Conservation (phyloP, 1,140 invertebrate genomes). For the Penaeus chinensis region DNA sequence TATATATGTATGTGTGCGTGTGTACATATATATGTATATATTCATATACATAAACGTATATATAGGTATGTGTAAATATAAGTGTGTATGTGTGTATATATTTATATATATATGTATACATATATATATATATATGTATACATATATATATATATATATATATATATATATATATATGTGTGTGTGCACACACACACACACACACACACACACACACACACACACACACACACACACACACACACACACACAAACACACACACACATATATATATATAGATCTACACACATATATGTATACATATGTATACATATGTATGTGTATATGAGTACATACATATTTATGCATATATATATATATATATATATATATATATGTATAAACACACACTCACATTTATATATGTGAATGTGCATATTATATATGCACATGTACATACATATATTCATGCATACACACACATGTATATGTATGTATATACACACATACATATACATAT, state of each 20-base stretch:
- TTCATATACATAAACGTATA: conserved; percentile 1
- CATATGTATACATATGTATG: background rate
- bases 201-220: too few species aligned
- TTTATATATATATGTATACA: background rate
- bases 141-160: background rate
- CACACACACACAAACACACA: too few species aligned
- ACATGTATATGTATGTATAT: conserved; percentile 13
- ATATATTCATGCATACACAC: conserved; percentile 21
- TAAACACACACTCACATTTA: conserved; percentile 18
- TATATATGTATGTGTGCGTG: background rate
- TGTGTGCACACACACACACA: background rate
- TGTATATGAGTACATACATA: conserved; percentile 3
- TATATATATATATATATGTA: conserved; percentile 18
- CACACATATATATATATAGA: background rate
- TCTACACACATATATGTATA: conserved; percentile 1
- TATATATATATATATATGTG: background rate
- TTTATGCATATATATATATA: background rate
- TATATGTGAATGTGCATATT: conserved; percentile 11
- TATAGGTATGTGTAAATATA: conserved; percentile 21
- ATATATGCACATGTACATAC: conserved; percentile 15
- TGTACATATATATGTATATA: background rate
- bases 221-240: too few species aligned
- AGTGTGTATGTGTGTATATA: background rate
- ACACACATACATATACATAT: conserved; percentile 36
- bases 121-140: background rate